phyloP scores from a whole-genome alignment of 2,113 vertebrate species.

The Micronycteris hirsuta region DNA sequence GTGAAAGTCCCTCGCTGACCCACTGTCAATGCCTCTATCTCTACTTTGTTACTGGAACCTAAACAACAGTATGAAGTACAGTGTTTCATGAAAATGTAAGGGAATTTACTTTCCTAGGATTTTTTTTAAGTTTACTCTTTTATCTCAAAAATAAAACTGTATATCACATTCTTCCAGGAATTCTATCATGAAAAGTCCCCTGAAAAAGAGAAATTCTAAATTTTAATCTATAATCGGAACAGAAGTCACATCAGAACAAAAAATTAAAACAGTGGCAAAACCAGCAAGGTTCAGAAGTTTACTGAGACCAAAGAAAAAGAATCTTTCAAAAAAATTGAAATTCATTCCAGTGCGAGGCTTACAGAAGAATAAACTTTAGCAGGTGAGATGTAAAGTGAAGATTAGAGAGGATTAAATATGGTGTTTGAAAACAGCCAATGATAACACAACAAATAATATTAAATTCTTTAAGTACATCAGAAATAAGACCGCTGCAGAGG shows the following conservation, averaged over 20 bases:
- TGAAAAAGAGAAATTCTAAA: constrained; percentile 53
- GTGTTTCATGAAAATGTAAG: not conserved
- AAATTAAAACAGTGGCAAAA: constrained; percentile 41
- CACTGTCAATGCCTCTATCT: not conserved
- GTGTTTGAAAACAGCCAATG: constrained; percentile 63
- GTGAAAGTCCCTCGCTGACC: not conserved
- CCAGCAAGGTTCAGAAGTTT: constrained; percentile 51
- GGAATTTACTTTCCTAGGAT: not conserved
- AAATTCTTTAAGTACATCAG: constrained; percentile 67
- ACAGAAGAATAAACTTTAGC: constrained; percentile 67
- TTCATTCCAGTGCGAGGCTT: constrained; percentile 53
- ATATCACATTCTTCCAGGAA: not conserved
- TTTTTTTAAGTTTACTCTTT: not conserved
- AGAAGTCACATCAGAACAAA: constrained; percentile 40
- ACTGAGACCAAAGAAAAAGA: constrained; percentile 60
- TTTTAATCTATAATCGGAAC: constrained; percentile 65
- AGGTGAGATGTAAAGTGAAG: constrained; percentile 58
- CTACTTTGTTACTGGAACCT: not conserved
- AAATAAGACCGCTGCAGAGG: constrained; percentile 54
- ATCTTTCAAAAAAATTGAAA: constrained; percentile 68
- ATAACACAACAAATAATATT: constrained; percentile 66
- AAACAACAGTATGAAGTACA: not conserved
- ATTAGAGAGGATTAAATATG: constrained; percentile 59
- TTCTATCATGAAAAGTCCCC: constrained; percentile 42
- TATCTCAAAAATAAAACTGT: constrained; percentile 40